These are phyloP conservation scores for Latrodectus elegans DNA, from an alignment of 2,888 invertebrate genomes.

Conservation along the genomic window DNA sequence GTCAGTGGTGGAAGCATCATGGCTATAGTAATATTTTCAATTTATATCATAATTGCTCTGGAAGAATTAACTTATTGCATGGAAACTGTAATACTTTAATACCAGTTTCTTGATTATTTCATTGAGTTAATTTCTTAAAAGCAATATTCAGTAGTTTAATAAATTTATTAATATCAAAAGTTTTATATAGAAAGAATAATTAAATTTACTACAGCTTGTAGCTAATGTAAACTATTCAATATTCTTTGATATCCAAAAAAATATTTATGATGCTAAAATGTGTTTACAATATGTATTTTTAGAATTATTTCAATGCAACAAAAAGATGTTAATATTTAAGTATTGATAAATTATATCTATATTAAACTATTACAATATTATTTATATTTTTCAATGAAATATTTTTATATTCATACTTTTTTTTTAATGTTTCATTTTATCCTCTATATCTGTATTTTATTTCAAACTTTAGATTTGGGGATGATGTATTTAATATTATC, in stretches of 20 bases:
- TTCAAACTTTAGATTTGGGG: no score
- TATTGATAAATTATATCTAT: no score
- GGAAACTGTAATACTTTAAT: constrained; percentile 78
- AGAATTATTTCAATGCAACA: no score
- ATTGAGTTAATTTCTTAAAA: no score
- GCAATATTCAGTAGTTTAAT: no score
- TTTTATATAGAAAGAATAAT: background rate
- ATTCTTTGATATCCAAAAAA: background rate
- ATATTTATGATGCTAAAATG: background rate
- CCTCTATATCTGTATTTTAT: no score
- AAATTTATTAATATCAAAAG: background rate
- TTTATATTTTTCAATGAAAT: no score
- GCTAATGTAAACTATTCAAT: background rate
- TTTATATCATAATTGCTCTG: constrained; percentile 82
- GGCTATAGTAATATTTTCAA: constrained; percentile 78
- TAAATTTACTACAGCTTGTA: background rate
- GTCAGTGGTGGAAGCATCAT: constrained; percentile 83
- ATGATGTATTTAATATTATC: no score
- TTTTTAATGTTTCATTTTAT: no score
- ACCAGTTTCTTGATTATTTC: constrained; percentile 40
- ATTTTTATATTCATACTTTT: no score
- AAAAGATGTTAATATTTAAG: no score
- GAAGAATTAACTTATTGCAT: constrained; percentile 82
- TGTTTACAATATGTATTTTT: background rate
- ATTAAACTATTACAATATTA: no score